Evolutionary conservation across 2,888 invertebrate genomes (phyloP), one percentile per base, ranked within the genome.

Genomic region (Tholera decimalis): DNA sequence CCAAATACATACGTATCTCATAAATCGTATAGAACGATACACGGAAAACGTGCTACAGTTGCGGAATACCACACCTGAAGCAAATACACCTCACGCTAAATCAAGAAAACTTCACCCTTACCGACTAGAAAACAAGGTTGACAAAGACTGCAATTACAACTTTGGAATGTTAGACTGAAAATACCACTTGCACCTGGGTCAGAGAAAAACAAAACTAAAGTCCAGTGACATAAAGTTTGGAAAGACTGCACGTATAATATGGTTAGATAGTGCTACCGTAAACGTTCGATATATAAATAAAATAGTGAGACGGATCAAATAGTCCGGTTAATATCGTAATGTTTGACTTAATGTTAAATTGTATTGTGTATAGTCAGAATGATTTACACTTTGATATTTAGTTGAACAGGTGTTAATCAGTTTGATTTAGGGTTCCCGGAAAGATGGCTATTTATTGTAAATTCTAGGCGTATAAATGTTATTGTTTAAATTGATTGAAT

Each of bases 1-100:
- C 77, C 72, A 51, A 75, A 82, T 82, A 65, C 66, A 63, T 79
- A 72, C 37, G 41, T 59, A 33, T 55, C 59, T 76, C 68, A 79
- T 79, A 82, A 79, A 82, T 82, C 63, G 66, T 82, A 62, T 35
- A n/a, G n/a, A n/a, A 64, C 51, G 26, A 50, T 72, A 70, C 66
- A 60, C 63, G 72, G 79, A 66, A 75, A 79, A 67, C 51, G 64
- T 62, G 51, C 67, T 79, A 65, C 46, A 51, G 53, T 50, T 66
- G 51, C 28, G 39, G 64, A 63, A 60, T 33, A 67, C 50, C 60
- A 43, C 74, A 63, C 37, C 33, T 39, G 49, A 20, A 58, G 37
- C 43, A 43, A 51, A 18, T 11, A 35, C 30, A 60, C 9, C 24
- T 22, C 20, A 9, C 20, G 11, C 13, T 44, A 4, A 4, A 13